Conservation (phyloP, 2,797 vertebrate genomes). For the Brachymystax lenok region DNA sequence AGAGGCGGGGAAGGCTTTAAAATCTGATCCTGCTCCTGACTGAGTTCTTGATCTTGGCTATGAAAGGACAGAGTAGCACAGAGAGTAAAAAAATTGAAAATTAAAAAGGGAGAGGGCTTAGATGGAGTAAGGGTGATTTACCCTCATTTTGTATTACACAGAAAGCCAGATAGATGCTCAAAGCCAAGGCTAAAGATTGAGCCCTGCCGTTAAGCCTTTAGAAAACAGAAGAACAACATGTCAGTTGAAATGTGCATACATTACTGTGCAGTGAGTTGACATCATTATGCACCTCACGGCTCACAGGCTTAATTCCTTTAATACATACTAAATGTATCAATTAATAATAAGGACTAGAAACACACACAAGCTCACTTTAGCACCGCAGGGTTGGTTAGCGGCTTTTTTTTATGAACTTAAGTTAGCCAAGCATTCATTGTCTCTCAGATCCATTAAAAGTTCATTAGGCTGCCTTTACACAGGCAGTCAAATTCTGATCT, state of each 20-base stretch:
- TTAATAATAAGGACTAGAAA: no score
- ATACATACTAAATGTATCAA: no score
- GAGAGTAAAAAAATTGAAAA: not conserved
- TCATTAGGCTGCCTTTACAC: not conserved
- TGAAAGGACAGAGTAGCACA: conserved; percentile 26
- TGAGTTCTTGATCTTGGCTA: conserved; percentile 31
- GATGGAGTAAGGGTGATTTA: conserved; percentile 20
- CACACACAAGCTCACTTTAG: no score
- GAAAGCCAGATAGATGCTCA: conserved; percentile 40
- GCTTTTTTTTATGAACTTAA: no score
- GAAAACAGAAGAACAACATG: conserved; percentile 28
- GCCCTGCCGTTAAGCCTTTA: conserved; percentile 24
- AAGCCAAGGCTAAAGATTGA: conserved; percentile 32
- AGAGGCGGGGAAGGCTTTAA: not conserved
- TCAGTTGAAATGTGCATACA: conserved; percentile 34
- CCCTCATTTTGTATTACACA: conserved; percentile 28
- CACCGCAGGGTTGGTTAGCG: no score
- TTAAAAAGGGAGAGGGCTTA: conserved; percentile 8
- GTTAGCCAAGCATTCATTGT: no score
- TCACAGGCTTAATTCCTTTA: no score
- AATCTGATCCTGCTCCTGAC: conserved; percentile 25
- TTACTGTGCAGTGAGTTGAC: conserved; percentile 18
- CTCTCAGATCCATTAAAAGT: no score
- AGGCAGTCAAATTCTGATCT: not conserved
- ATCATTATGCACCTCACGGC: not conserved